Evolutionary conservation across 2,888 invertebrate species (phyloP), one percentile per base, ranked within the genome.

Genomic region (Zelleria hepariella): DNA sequence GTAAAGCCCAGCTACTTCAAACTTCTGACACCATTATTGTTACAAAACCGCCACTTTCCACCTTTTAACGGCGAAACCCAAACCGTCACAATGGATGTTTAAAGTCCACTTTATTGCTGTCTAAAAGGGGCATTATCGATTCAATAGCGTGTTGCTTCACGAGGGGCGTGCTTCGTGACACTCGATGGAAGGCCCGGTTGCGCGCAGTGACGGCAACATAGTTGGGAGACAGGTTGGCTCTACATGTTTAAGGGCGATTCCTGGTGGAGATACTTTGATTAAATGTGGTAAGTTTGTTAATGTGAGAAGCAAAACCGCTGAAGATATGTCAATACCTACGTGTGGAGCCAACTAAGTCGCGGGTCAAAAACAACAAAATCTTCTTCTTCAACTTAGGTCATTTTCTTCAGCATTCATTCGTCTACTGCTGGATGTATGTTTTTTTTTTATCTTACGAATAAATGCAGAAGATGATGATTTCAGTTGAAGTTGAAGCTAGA

Each of bases 141-240:
- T 42, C 15, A 42, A 42, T 42, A 15, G 32, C 32, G 15, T 15
- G 32, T 15, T 42, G 10, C 32, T 4, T 1, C 32, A 42, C 32
- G 32, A 10, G 15, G 26, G 54, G 54, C 25, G 54, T 51, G 51
- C 20, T 10, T 8, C 21, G 42, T 18, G 54, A 18, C 54, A 26
- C 10, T 54, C 18, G 21, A 20, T 21, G 6, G 15, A 54, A 26
- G 18, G 54, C 26, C 18, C 5, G 6, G n/a, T 27, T 54, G 10
- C 24, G 18, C n/a, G 15, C 24, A 24, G 24, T 18, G 54, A 18
- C 54, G 23, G 26, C 54, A 23, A 54, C 54, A 25, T 26, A 57
- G 42, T 59, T 52, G 56, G 42, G 59, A 57, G 62, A 51, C 63
- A 57, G 59, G 59, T 59, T 60, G 61, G 61, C 61, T 62, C 49